phyloP scores from a whole-genome alignment of 1,140 invertebrate genomes.

The Hycleus cichorii region DNA sequence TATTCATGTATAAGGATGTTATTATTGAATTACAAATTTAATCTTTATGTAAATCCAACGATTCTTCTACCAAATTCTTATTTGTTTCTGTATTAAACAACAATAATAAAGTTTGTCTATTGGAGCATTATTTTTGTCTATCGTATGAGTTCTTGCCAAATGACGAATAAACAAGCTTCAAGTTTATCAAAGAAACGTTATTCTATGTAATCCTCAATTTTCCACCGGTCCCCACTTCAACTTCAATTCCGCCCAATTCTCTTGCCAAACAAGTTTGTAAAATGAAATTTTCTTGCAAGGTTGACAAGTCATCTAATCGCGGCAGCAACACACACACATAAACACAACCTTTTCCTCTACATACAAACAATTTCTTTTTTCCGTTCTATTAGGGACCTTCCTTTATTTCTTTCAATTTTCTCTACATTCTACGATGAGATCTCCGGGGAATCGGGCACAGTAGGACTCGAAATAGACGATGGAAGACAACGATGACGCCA shows the following conservation, averaged over 20 bases:
- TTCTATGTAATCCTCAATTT: constrained; percentile 32
- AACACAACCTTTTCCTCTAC: constrained; percentile 22
- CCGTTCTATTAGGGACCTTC: constrained; percentile 32
- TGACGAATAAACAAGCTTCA: constrained; percentile 25
- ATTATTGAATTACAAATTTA: background rate
- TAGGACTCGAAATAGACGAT: too few species aligned
- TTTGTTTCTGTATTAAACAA: background rate
- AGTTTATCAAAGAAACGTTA: constrained; percentile 29
- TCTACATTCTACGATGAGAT: constrained; percentile 33
- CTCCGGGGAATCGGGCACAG: constrained; percentile 20
- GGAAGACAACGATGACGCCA: too few species aligned
- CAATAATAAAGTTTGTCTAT: background rate
- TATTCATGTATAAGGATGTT: background rate
- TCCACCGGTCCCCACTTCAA: constrained; percentile 25
- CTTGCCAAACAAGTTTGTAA: constrained; percentile 38
- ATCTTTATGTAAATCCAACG: background rate
- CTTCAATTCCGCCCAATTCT: constrained; percentile 39
- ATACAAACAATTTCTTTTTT: constrained; percentile 37
- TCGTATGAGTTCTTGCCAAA: constrained; percentile 15
- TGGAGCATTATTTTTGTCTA: background rate
- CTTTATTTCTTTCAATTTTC: constrained; percentile 40
- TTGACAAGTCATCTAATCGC: constrained; percentile 40
- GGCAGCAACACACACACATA: constrained; percentile 5
- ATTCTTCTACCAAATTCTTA: background rate
- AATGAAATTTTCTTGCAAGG: constrained; percentile 40